Evolutionary conservation across 2,888 invertebrate genomes (phyloP), one percentile per base, ranked within the genome.

Genomic region (Tinea trinotella): DNA sequence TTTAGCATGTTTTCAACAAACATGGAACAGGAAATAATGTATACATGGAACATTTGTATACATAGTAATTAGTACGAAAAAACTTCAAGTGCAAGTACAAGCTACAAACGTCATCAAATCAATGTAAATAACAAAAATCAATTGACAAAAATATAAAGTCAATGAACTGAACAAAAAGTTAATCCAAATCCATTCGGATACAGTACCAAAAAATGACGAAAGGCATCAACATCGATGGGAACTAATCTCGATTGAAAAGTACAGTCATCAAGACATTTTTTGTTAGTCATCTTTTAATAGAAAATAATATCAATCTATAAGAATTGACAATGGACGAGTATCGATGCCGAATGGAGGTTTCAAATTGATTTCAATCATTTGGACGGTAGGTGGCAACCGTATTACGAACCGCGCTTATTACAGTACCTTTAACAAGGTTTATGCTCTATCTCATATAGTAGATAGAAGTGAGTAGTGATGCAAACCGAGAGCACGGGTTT

Each of bases 301-400:
- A 71, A 71, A 75, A 68, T 56, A 52, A 56, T 54, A 56, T 50
- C 35, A 24, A 52, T 44, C 54, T 56, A 52, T 54, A 35, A 30
- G 20, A 18, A 24, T 55, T 46, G 54, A 56, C 56, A 56, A 50
- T 56, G 44, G 49, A 15, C 46, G 12, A 30, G 24, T 54, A 76
- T 78, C 79, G 79, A 82, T 81, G 73, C 36, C 20, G 54, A 34
- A 69, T 63, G 65, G 64, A 67, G 67, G 63, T 70, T 66, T 60
- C 63, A 70, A 73, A 81, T 81, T 77, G 79, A 78, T 80, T 81
- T 76, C 80, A 78, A 81, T 81, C 79, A 77, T 62, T 60, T 58
- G 64, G 76, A 70, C 81, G 61, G 80, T 80, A 80, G 81, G 82
- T 75, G 82, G 82, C 77, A 71, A 70, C 76, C 67, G 74, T 70